A percentile compares a stretch with the other conserved stretches of the same genome.
These are phyloP conservation scores for Hyperoplus lanceolatus DNA, from an alignment of 2,797 vertebrate genomes.

Conservation along the genomic window DNA sequence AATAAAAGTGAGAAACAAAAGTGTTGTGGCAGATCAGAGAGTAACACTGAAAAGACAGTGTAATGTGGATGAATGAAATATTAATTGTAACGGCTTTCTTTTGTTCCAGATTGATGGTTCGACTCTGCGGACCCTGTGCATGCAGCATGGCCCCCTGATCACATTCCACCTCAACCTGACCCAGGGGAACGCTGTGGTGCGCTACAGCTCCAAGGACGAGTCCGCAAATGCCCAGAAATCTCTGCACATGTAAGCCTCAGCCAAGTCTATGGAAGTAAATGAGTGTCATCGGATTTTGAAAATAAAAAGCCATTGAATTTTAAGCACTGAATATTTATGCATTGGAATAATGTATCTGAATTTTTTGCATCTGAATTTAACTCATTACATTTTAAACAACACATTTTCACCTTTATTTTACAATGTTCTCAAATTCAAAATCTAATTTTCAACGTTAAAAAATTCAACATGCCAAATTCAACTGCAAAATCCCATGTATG, in stretches of 20 bases:
- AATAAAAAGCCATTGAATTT: too few species aligned
- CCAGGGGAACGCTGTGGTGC: slow-evolving; percentile 98
- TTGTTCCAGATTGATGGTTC: slow-evolving; percentile 94
- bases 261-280: not conserved
- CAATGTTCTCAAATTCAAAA: too few species aligned
- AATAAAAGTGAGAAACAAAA: not conserved
- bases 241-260: slow-evolving; percentile 93
- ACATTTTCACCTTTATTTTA: too few species aligned
- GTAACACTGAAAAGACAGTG: not conserved
- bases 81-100: not conserved
- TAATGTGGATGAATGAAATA: not conserved
- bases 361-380: too few species aligned
- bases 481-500: too few species aligned
- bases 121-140: slow-evolving; percentile 95
- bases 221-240: slow-evolving; percentile 99
- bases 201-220: slow-evolving; percentile 99
- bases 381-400: too few species aligned
- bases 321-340: too few species aligned
- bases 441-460: too few species aligned
- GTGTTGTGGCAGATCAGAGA: not conserved
- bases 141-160: slow-evolving; percentile 97
- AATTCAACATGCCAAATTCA: too few species aligned
- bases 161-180: slow-evolving; percentile 99
- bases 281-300: too few species aligned
- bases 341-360: too few species aligned